Evolutionary conservation across 2,113 vertebrate genomes (phyloP).

Genomic region (Eulacestoma nigropectus): DNA sequence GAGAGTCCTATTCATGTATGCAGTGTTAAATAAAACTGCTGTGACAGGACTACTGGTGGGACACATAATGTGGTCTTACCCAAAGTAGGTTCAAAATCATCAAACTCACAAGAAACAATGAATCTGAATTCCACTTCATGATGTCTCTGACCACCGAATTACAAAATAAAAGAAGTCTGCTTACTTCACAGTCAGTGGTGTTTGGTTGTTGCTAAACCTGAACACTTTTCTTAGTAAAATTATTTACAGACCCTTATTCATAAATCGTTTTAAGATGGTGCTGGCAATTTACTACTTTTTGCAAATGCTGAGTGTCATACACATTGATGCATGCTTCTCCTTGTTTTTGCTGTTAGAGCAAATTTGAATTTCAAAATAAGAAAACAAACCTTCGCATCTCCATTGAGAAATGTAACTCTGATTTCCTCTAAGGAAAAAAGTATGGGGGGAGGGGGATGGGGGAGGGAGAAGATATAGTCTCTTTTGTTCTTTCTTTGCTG

Average conservation of each 20-base stretch:
- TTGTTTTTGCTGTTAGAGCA: neutral
- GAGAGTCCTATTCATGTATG: neutral
- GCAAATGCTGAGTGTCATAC: neutral
- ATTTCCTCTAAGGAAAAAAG: neutral
- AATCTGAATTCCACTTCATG: neutral
- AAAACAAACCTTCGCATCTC: neutral
- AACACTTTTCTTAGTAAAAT: neutral
- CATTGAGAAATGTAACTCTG: neutral
- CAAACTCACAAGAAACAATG: neutral
- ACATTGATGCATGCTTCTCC: neutral
- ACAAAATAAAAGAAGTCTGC: neutral
- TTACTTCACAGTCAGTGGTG: neutral
- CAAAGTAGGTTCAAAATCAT: neutral
- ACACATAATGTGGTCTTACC: neutral
- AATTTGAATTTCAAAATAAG: neutral
- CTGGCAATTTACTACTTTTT: neutral
- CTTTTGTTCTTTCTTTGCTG: neutral
- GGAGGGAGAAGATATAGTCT: neutral
- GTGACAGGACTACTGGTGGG: neutral
- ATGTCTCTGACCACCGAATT: neutral
- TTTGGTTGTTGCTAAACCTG: neutral
- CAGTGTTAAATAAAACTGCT: neutral
- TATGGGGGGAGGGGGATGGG: fast-evolving
- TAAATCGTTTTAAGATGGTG: neutral
- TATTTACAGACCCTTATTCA: neutral